These are phyloP conservation scores for Neodon shergylaensis DNA, from an alignment of 2,113 vertebrate genomes.

Conservation along the genomic window DNA sequence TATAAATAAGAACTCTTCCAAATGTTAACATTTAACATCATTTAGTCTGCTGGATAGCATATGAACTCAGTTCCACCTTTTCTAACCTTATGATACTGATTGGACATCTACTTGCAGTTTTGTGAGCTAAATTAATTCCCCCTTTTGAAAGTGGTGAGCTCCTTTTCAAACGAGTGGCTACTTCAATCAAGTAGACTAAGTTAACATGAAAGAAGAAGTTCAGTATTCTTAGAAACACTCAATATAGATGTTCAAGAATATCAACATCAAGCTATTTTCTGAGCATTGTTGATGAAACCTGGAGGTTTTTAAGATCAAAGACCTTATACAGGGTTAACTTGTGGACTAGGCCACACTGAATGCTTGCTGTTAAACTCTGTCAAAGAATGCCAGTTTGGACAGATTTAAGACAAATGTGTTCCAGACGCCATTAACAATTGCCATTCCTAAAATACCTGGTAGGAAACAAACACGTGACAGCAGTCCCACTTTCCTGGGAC, in stretches of 20 bases:
- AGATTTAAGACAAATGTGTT: conserved; percentile 17
- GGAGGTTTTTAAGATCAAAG: neutral
- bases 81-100: neutral
- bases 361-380: neutral
- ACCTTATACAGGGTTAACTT: neutral
- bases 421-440: conserved; percentile 13
- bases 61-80: neutral
- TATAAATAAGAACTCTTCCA: conserved; percentile 13
- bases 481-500: conserved; percentile 74
- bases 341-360: neutral
- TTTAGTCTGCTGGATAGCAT: neutral
- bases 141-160: neutral
- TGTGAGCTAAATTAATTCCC: conserved; percentile 9
- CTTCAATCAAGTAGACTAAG: conserved; percentile 40
- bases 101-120: neutral
- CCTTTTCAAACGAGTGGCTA: neutral
- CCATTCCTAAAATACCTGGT: conserved; percentile 59
- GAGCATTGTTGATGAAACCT: neutral
- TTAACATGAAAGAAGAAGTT: neutral
- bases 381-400: neutral
- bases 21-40: neutral
- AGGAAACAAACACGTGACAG: conserved; percentile 16
- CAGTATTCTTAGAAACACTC: neutral
- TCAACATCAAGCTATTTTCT: neutral
- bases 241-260: neutral